A percentile compares a stretch with the other conserved stretches of the same genome.
Evolutionary conservation across 2,797 vertebrate genomes (phyloP).

Genomic region (Lacerta bilineata): DNA sequence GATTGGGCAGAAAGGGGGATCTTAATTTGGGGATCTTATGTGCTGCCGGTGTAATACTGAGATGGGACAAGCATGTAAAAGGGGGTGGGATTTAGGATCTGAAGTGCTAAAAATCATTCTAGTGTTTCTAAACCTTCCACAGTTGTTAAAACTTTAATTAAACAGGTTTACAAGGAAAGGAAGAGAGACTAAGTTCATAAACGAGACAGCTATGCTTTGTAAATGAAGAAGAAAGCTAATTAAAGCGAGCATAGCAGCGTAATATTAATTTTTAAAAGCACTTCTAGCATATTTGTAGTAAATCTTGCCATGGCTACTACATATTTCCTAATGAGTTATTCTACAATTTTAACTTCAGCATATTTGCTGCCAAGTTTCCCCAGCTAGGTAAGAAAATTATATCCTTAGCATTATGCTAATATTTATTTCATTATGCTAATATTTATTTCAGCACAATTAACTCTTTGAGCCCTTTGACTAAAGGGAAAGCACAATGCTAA

Average conservation of each 20-base stretch:
- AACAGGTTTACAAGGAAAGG: constrained; percentile 74
- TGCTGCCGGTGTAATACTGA: constrained; percentile 49
- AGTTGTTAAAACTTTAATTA: constrained; percentile 83
- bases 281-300: constrained; percentile 77
- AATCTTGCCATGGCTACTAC: constrained; percentile 74
- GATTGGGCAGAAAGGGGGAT: not conserved
- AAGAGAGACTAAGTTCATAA: constrained; percentile 79
- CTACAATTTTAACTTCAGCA: constrained; percentile 66
- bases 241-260: constrained; percentile 77
- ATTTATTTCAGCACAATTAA: constrained; percentile 73
- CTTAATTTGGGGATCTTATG: constrained; percentile 28
- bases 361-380: constrained; percentile 67
- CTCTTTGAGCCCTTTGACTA: constrained; percentile 56
- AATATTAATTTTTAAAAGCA: constrained; percentile 83
- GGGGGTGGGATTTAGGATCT: constrained; percentile 63
- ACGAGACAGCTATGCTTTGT: constrained; percentile 80
- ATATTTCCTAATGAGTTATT: constrained; percentile 77
- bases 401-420: constrained; percentile 69
- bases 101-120: constrained; percentile 74
- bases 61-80: constrained; percentile 61
- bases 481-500: constrained; percentile 45
- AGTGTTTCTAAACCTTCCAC: constrained; percentile 74
- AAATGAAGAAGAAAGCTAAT: constrained; percentile 83
- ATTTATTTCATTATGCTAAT: constrained; percentile 74
- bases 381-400: constrained; percentile 69